Evolutionary conservation across 2,888 invertebrate species (phyloP).

Genomic region (Schrankia costaestrigalis): DNA sequence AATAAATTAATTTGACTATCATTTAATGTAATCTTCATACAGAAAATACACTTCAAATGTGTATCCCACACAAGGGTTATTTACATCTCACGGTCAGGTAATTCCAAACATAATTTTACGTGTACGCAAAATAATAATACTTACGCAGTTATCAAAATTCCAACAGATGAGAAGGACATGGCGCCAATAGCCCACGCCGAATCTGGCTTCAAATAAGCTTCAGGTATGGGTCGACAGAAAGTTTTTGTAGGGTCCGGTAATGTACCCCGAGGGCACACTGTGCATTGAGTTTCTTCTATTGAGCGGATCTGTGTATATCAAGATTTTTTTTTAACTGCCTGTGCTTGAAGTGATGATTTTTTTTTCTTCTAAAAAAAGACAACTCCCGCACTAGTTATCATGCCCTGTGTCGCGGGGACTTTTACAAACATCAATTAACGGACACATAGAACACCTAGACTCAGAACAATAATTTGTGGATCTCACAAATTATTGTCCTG

Average conservation of each 20-base stretch:
- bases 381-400: too few species aligned
- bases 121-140: too few species aligned
- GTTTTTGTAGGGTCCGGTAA: conserved; percentile 89
- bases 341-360: too few species aligned
- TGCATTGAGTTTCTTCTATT: conserved; percentile 90
- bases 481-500: too few species aligned
- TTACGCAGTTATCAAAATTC: conserved; percentile 88
- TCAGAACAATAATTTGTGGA: too few species aligned
- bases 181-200: conserved; percentile 96
- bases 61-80: too few species aligned
- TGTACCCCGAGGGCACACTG: conserved; percentile 90
- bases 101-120: too few species aligned
- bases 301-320: conserved; percentile 84
- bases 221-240: conserved; percentile 88
- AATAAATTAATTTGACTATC: not conserved
- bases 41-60: not conserved
- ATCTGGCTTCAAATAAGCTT: conserved; percentile 89
- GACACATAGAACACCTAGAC: too few species aligned
- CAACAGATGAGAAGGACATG: conserved; percentile 92
- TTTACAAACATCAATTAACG: too few species aligned
- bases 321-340: not conserved
- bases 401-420: too few species aligned
- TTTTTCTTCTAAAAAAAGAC: not conserved
- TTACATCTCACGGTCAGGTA: too few species aligned
- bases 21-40: not conserved